phyloP scores from a whole-genome alignment of 2,888 invertebrate genomes.

The Nomada hirtipes region DNA sequence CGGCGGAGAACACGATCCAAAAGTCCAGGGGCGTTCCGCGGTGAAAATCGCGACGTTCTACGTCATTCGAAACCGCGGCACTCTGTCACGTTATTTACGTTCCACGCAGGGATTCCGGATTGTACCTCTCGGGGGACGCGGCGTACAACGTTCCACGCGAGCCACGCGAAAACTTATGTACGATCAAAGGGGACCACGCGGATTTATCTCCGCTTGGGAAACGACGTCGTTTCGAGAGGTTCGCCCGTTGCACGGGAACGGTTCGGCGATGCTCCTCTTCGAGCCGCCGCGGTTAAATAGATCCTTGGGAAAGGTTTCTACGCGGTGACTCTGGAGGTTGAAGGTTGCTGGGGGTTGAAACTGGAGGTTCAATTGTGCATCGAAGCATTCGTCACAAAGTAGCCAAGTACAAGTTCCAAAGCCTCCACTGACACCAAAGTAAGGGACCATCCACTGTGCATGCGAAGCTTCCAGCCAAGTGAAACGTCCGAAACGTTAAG shows the following conservation, averaged over 20 bases:
- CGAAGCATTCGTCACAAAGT: not conserved
- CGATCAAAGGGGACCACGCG: slow-evolving; percentile 53
- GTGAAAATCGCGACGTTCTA: slow-evolving; percentile 66
- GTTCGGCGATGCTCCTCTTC: slow-evolving; percentile 3
- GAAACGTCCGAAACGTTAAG: not conserved
- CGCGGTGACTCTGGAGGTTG: not conserved
- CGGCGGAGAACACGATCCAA: slow-evolving; percentile 63
- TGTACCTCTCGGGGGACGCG: slow-evolving; percentile 45
- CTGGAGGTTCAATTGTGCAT: slow-evolving; percentile 3
- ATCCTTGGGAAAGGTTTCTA: not conserved
- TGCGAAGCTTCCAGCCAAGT: not conserved
- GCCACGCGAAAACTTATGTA: slow-evolving; percentile 30
- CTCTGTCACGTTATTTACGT: slow-evolving; percentile 65
- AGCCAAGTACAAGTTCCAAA: too few relatives aligned
- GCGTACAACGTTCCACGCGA: not conserved
- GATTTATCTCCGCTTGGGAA: slow-evolving; percentile 42
- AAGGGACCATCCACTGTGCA: not conserved
- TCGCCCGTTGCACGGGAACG: not conserved
- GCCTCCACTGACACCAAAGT: too few relatives aligned
- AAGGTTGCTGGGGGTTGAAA: too few relatives aligned
- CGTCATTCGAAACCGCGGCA: slow-evolving; percentile 42
- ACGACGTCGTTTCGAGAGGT: slow-evolving; percentile 1
- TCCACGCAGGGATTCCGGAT: slow-evolving; percentile 41
- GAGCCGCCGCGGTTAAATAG: not conserved
- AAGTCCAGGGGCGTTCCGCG: slow-evolving; percentile 69